A percentile compares a stretch with the other conserved stretches of the same genome.
phyloP scores from a whole-genome alignment of 2,888 invertebrate genomes.

The Rhopalosiphum nymphaeae region DNA sequence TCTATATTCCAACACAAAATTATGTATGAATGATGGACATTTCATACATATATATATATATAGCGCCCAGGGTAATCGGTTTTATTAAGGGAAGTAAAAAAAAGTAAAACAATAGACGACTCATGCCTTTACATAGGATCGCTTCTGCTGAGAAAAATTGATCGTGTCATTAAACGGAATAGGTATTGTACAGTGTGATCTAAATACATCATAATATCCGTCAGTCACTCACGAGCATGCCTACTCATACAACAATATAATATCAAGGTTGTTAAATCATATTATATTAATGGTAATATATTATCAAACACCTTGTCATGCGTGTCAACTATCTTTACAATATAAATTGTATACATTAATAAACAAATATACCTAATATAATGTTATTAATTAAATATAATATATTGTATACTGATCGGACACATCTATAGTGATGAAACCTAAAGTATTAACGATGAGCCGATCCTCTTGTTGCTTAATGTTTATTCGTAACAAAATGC shows the following conservation, averaged over 20 bases:
- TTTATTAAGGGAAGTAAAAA: background rate
- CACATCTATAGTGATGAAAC: background rate
- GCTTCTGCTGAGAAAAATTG: background rate
- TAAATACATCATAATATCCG: background rate
- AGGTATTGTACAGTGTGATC: background rate
- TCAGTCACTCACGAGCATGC: background rate
- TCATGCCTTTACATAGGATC: background rate
- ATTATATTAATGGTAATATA: background rate
- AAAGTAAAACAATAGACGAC: background rate
- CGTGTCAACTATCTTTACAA: background rate
- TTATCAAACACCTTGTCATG: conserved; percentile 1
- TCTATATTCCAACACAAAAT: background rate
- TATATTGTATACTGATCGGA: background rate
- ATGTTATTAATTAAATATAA: background rate
- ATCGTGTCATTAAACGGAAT: background rate
- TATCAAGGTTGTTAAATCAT: conserved; percentile 24
- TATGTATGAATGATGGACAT: background rate
- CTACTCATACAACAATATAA: background rate
- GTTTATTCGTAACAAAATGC: background rate
- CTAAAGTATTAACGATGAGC: background rate
- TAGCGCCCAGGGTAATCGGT: background rate
- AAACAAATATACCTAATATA: background rate
- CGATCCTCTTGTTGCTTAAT: background rate
- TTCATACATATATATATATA: background rate
- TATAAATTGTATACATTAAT: background rate